A percentile compares a stretch with the other conserved stretches of the same genome.
These are phyloP conservation scores for Chiroxiphia lanceolata DNA, from an alignment of 2,797 vertebrate species.

Conservation along the genomic window DNA sequence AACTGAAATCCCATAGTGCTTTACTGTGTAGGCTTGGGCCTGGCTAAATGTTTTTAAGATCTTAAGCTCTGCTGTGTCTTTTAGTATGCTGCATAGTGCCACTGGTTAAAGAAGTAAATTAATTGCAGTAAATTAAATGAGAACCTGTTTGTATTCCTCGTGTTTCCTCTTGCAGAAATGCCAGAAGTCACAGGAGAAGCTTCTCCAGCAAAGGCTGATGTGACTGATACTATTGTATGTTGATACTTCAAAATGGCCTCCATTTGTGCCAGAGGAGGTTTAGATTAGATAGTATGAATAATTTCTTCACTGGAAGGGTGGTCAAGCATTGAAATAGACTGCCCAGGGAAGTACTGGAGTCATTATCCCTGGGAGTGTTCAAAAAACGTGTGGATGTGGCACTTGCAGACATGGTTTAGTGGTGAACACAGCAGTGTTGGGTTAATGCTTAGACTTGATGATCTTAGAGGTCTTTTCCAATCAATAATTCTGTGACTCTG, in stretches of 20 bases:
- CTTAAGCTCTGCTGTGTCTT: neutral
- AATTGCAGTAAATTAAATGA: neutral
- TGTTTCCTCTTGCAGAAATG: neutral
- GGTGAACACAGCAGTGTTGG: accelerated
- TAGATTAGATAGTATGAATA: neutral
- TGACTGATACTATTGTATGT: neutral
- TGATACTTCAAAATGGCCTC: neutral
- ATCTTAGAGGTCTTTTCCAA: neutral
- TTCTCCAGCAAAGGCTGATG: neutral
- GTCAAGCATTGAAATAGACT: neutral
- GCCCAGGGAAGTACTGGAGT: neutral
- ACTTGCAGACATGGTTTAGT: neutral
- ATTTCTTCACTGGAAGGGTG: neutral
- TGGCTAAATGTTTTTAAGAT: neutral
- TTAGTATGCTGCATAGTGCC: neutral
- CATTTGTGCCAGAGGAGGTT: neutral
- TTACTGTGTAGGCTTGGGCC: neutral
- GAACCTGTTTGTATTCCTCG: neutral
- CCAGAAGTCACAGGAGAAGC: neutral
- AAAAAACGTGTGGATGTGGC: neutral
- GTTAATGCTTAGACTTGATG: neutral
- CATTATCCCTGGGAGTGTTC: neutral
- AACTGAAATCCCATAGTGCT: neutral
- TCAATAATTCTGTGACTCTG: neutral
- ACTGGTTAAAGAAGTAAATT: neutral